Base-by-base conservation (phyloP, 2,888 invertebrate species). In the Aphodius sticticus region DNA sequence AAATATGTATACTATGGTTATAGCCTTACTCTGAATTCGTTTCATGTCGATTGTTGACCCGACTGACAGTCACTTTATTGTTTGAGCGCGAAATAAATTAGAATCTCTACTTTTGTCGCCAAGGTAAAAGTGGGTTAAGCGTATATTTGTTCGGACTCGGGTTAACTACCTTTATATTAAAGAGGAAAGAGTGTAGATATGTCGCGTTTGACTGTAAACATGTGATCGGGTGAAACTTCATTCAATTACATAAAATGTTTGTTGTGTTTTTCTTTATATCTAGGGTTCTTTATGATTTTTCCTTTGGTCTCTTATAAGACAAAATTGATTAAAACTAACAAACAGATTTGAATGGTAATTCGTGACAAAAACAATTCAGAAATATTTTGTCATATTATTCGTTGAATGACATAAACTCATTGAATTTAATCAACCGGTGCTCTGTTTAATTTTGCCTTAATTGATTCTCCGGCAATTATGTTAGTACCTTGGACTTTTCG, bases 101-200 rank as follows among this genome's bases (percentile, higher is more conserved):
- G 53, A 5, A 53, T 53, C 53, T 53, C 53, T 53, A 53, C 53
- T 53, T 53, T 53, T 53, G 53, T 53, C 53, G 53, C 53, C 53
- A 12, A 53, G 53, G 53, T 53, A 53, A 53, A 53, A 53, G 53
- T 53, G 53, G 53, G 53, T 53, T 53, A 53, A 53, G 53, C 53
- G 53, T 53, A 53, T 53, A 53, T 53, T 53, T 53, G 53, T 53
- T 53, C 12, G 53, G 53, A 12, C 53, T 12, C 53, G 53, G 53
- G 53, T 53, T 15, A 80, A 16, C 37, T 38, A n/a, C 36, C 35
- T 77, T 70, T 72, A 26, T 16, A 72, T 36, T 72, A 36, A 72
- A 2, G n/a, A 72, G 36, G 26, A 72, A 72, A 72, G 16, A 72
- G 16, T 16, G 7, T 70, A 15, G 70, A 70, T 16, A 70, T 7